Evolutionary conservation across 2,113 vertebrate species (phyloP).

Genomic region (Haemorhous mexicanus): DNA sequence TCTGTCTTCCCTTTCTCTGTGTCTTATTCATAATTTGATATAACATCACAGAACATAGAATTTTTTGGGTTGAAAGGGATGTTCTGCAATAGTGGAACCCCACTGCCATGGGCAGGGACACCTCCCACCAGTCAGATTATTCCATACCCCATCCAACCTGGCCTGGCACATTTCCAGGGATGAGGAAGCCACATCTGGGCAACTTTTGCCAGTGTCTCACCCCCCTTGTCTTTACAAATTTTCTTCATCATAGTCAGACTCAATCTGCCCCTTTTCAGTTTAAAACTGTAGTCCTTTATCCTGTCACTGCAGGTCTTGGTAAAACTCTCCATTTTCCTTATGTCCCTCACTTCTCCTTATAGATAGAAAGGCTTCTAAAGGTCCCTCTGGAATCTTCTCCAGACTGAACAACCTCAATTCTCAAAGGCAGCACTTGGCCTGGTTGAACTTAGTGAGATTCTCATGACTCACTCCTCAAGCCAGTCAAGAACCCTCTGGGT

Average conservation of each 20-base stretch:
- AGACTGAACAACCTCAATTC: neutral
- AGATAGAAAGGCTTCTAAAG: neutral
- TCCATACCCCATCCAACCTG: neutral
- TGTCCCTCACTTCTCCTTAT: rapidly evolving
- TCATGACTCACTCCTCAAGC: neutral
- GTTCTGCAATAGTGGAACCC: neutral
- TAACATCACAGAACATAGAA: neutral
- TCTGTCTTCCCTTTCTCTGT: neutral
- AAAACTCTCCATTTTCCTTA: neutral
- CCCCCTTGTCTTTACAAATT: neutral
- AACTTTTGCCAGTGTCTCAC: neutral
- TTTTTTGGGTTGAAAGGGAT: neutral
- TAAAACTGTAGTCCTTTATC: neutral
- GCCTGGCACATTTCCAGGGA: neutral
- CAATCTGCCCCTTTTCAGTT: neutral
- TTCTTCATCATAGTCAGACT: neutral
- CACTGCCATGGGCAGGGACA: rapidly evolving
- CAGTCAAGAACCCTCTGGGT: neutral
- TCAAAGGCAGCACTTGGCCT: neutral
- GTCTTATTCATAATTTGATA: neutral
- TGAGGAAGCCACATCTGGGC: neutral
- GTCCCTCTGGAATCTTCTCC: neutral
- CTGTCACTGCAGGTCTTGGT: neutral
- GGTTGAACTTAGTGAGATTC: neutral
- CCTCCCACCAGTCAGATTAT: neutral